Base-by-base conservation (phyloP, 2,888 invertebrate species). In the Polymixis flavicincta region DNA sequence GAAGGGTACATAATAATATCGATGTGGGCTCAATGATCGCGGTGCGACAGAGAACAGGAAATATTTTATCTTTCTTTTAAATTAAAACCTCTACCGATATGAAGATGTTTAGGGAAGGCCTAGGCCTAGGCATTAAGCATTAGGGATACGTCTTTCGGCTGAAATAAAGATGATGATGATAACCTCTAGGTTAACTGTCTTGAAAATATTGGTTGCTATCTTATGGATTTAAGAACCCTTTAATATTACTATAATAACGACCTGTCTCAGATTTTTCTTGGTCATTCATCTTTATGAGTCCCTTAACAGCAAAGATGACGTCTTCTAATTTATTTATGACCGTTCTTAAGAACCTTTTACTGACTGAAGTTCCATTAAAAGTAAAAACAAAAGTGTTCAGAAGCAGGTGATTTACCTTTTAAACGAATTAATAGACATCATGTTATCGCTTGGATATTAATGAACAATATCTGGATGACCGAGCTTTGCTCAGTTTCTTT, bases 341-440 rank as follows among this genome's bases (percentile, higher is more conserved):
- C 22, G 42, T 48, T 66, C 37, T 25, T n/a, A 60, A 54, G 11
- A 32, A 63, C 17, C 32, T 76, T 63, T 82, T 64, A 82, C 13
- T 59, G 19, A 52, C 32, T n/a, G 19, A 82, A 82, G 25, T 32
- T 28, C 52, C 8, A 64, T 82, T n/a, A 82, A 82, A 76, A 76
- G 14, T 60, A 2, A 54, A n/a, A 59, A 59, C 0, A 17, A 25
- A 32, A 0, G 25, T 37, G 54, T 37, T 52, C 8, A 19, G 25
- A 48, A 52, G 6, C 3, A 32, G 25, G 22, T 55, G 22, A 63
- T 55, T 61, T 82, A 59, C 28, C 57, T 54, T 19, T 3, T 19
- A 37, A 5, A 9, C 6, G 2, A 68, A 71, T 64, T n/a, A 45
- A 63, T 69, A 42, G 32, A 54, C 19, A 63, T 61, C 13, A n/a